Conservation (phyloP, 2,113 vertebrate species). For the Proteles cristata region DNA sequence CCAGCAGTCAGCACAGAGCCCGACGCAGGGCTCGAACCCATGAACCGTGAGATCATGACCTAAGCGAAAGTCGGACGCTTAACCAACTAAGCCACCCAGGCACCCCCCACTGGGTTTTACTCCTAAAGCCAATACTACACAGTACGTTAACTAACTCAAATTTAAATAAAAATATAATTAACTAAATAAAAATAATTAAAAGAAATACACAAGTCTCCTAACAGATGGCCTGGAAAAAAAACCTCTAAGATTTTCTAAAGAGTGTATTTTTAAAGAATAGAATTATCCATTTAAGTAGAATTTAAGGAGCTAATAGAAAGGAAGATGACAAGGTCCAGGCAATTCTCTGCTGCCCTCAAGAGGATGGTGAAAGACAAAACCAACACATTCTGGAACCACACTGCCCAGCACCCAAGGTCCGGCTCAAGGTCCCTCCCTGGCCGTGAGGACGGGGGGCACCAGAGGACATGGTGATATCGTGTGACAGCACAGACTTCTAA, state of each 20-base stretch:
- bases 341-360: neutral
- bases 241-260: neutral
- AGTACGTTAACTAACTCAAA: too few relatives aligned
- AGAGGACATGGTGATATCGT: neutral
- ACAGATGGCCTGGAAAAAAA: neutral
- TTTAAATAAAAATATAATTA: too few relatives aligned
- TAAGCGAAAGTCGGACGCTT: too few relatives aligned
- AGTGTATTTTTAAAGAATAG: neutral
- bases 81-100: too few relatives aligned
- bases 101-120: too few relatives aligned
- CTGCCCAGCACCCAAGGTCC: neutral
- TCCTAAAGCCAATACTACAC: too few relatives aligned
- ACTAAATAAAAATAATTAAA: too few relatives aligned
- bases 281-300: neutral
- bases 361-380: neutral
- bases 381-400: rapidly evolving
- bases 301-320: neutral
- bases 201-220: neutral
- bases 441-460: neutral
- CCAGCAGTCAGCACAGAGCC: too few relatives aligned
- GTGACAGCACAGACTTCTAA: neutral
- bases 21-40: too few relatives aligned
- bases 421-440: rapidly evolving
- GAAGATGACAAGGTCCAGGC: neutral
- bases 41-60: too few relatives aligned